Percentiles rank a stretch among this genome's conserved stretches.
These are phyloP conservation scores for Spea hammondii DNA, from an alignment of 2,797 vertebrate genomes.

Conservation along the genomic window DNA sequence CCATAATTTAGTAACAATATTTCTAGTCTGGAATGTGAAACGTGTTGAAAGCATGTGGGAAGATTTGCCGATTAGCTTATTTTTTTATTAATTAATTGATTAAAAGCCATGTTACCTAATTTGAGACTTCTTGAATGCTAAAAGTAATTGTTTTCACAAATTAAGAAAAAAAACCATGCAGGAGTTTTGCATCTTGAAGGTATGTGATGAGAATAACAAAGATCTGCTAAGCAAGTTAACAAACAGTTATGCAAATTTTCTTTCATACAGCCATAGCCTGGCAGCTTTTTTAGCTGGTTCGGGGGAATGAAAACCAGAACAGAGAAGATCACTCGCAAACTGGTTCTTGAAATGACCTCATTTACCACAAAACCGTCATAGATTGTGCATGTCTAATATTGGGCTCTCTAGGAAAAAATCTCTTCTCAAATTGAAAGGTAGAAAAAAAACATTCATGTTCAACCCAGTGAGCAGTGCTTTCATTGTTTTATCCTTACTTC, in stretches of 20 bases:
- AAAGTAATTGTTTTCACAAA: neutral
- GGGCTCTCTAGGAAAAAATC: too few species aligned
- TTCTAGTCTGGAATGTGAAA: slow-evolving; percentile 1
- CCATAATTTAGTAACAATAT: slow-evolving; percentile 27
- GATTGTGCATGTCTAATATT: too few species aligned
- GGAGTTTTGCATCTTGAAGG: slow-evolving; percentile 17
- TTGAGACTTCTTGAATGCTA: neutral
- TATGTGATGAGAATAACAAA: slow-evolving; percentile 38
- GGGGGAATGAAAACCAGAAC: neutral
- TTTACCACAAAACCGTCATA: too few species aligned
- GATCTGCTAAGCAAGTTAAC: slow-evolving; percentile 23
- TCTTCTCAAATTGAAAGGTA: too few species aligned
- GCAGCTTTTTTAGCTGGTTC: neutral
- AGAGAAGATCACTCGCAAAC: too few species aligned
- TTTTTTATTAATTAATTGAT: neutral
- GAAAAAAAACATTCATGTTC: too few species aligned
- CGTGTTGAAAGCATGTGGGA: neutral
- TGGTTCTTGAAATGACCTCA: too few species aligned
- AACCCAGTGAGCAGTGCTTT: too few species aligned
- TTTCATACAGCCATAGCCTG: slow-evolving; percentile 3
- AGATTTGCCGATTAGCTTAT: neutral
- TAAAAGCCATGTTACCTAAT: neutral
- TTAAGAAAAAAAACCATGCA: neutral
- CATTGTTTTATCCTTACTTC: too few species aligned
- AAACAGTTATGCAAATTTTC: slow-evolving; percentile 36